phyloP scores from a whole-genome alignment of 1,140 invertebrate species.

The Copidosoma floridanum region DNA sequence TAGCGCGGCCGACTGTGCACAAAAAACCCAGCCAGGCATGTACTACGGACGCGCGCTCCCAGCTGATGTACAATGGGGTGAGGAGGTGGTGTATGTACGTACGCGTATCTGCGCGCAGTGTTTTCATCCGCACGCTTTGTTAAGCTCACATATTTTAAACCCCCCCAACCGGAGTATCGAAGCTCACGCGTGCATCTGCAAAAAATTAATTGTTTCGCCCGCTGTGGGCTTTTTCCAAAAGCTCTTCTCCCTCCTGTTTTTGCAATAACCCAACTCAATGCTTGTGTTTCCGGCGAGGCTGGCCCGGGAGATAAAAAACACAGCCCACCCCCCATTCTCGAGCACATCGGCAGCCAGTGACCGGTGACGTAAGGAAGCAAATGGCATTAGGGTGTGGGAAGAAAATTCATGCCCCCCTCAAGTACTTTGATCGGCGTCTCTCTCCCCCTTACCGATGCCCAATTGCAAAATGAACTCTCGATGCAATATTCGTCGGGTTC shows the following conservation, averaged over 20 bases:
- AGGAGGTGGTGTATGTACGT: too few relatives aligned
- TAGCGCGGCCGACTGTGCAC: constrained; percentile 4
- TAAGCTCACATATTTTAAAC: constrained; percentile 25
- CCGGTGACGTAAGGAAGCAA: neutral
- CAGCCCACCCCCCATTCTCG: too few relatives aligned
- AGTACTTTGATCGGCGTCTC: constrained; percentile 8
- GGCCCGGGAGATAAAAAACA: too few relatives aligned
- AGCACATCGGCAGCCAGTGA: too few relatives aligned
- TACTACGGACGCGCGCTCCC: neutral
- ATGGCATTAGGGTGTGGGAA: neutral
- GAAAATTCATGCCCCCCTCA: constrained; percentile 12
- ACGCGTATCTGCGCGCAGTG: constrained; percentile 20
- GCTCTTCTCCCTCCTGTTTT: too few relatives aligned
- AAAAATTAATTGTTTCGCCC: too few relatives aligned
- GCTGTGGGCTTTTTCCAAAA: too few relatives aligned
- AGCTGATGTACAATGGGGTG: constrained; percentile 16
- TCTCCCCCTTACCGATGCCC: too few relatives aligned
- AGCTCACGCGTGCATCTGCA: constrained; percentile 8
- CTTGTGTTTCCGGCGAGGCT: too few relatives aligned
- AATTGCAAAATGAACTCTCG: constrained; percentile 17
- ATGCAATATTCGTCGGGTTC: constrained; percentile 8
- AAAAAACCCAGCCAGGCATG: constrained; percentile 21
- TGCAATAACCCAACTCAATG: too few relatives aligned
- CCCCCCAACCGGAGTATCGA: constrained; percentile 5
- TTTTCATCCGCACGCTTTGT: constrained; percentile 26